Evolutionary conservation across 2,113 vertebrate species (phyloP), one percentile per base, ranked within the genome.

Genomic region (Prinia subflava): DNA sequence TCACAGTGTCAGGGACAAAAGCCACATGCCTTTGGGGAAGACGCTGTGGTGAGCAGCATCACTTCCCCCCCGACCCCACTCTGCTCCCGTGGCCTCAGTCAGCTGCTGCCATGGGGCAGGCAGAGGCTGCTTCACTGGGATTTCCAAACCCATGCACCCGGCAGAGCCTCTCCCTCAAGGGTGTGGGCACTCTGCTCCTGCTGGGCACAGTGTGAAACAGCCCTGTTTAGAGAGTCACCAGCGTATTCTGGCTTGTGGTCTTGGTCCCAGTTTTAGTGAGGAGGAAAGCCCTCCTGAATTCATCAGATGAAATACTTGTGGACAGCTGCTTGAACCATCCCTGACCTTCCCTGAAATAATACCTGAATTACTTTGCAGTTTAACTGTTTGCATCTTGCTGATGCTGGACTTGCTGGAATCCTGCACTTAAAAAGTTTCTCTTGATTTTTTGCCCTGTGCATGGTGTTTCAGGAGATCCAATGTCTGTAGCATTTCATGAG

Each of bases 341-440:
- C 65, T 44, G 50, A 49, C 74, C 42, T 83, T 74, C 62, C 69
- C 52, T 86, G 78, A 56, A 77, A 22, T 59, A 62, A 88, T 33
- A 88, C 47, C 78, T 69, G 79, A 74, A 60, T 88, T 80, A 92
- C 87, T 27, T 92, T 90, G 56, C 71, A 77, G 75, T 90, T 95
- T 92, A 80, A 80, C 50, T 67, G 70, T 56, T 83, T 52, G 60
- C 37, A 46, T 91, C 83, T 75, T 85, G 65, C 70, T 60, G 56
- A 56, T 83, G 77, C 77, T 90, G 84, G 46, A 83, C 56, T 93
- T 93, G 64, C 80, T 94, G 69, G 68, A 88, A 93, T 92, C 83
- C 71, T 87, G 83, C 85, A 67, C 70, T 88, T 83, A 19, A 30
- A 67, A 89, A 55, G 42, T 88, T 86, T 71, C 71, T 80, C 63